A percentile compares a stretch with the other conserved stretches of the same genome.
Conservation (phyloP, 2,797 vertebrate species). For the Thamnophis elegans region DNA sequence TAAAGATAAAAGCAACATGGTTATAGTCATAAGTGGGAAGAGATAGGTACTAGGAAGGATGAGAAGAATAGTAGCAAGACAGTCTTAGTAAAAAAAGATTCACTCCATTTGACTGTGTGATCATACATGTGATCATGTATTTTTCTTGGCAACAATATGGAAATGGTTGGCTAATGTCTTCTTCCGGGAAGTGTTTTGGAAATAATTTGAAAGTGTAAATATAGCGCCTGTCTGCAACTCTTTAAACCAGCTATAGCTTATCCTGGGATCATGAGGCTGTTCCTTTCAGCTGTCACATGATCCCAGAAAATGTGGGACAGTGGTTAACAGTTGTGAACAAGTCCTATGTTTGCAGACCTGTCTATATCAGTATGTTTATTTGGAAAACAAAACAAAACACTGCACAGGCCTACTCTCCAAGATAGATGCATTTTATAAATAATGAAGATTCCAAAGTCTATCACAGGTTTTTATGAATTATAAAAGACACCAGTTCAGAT, state of each 20-base stretch:
- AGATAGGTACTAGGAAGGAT: too few relatives aligned
- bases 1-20: too few relatives aligned
- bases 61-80: too few relatives aligned
- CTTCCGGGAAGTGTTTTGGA: not conserved
- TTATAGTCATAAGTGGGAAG: too few relatives aligned
- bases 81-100: not conserved
- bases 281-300: not conserved
- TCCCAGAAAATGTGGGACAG: not conserved
- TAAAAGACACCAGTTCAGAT: not conserved
- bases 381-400: not conserved
- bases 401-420: not conserved
- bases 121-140: not conserved
- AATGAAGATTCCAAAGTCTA: not conserved
- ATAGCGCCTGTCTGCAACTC: not conserved
- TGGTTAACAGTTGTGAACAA: not conserved
- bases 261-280: not conserved
- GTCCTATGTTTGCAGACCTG: not conserved
- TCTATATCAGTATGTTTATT: not conserved
- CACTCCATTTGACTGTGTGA: not conserved
- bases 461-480: not conserved
- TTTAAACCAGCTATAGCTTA: not conserved
- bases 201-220: not conserved
- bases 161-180: not conserved
- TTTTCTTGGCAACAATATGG: not conserved
- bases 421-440: not conserved